phyloP scores from a whole-genome alignment of 2,888 invertebrate genomes.

The Eupeodes latifasciatus region DNA sequence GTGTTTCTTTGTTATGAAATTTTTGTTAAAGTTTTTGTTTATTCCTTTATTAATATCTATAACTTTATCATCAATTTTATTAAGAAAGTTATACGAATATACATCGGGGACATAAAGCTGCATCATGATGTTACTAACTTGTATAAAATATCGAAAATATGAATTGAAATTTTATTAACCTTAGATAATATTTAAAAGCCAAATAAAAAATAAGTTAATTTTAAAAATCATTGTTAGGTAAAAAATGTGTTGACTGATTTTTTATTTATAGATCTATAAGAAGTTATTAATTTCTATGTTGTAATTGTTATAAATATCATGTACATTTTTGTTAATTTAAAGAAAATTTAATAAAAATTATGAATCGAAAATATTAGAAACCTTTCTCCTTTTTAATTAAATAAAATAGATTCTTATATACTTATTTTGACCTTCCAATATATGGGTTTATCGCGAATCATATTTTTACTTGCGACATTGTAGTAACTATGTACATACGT shows the following conservation, averaged over 20 bases:
- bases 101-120: conserved; percentile 25
- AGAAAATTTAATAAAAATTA: conserved; percentile 35
- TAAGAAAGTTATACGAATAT: conserved; percentile 3
- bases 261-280: conserved; percentile 63
- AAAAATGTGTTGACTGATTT: conserved; percentile 72
- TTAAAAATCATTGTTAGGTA: conserved; percentile 44
- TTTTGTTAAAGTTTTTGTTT: neutral
- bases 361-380: neutral
- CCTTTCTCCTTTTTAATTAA: neutral
- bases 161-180: conserved; percentile 16
- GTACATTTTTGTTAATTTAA: conserved; percentile 52
- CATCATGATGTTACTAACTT: conserved; percentile 18
- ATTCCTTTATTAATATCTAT: neutral
- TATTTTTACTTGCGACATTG: too few species aligned
- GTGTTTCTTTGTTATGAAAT: conserved; percentile 14
- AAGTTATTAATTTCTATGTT: conserved; percentile 61
- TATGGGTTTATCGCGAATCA: too few species aligned
- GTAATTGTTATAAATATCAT: conserved; percentile 54
- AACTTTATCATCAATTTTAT: conserved; percentile 5
- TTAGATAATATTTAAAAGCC: conserved; percentile 45
- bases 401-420: too few species aligned
- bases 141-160: conserved; percentile 39
- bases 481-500: too few species aligned
- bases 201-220: conserved; percentile 49
- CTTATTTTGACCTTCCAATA: too few species aligned